These are phyloP conservation scores for Leptestheria dahalacensis DNA, from an alignment of 1,140 invertebrate species.

Conservation along the genomic window DNA sequence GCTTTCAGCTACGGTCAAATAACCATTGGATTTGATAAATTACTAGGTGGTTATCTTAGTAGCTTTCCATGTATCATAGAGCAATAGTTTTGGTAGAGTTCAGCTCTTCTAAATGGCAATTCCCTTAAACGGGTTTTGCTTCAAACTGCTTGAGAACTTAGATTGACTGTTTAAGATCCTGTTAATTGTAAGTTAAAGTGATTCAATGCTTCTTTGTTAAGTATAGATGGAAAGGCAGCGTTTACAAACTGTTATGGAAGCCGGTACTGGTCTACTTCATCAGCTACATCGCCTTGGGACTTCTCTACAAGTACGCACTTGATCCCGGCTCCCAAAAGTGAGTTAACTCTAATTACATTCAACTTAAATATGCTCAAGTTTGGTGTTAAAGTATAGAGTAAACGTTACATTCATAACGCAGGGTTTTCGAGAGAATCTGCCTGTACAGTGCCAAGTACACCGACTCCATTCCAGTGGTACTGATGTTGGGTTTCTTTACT, in stretches of 20 bases:
- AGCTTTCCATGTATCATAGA: too few species aligned
- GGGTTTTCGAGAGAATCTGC: background rate
- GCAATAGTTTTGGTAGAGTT: too few species aligned
- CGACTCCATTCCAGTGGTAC: conserved; percentile 10
- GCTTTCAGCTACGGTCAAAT: too few species aligned
- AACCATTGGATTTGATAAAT: too few species aligned
- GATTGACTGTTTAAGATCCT: too few species aligned
- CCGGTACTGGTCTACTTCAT: conserved; percentile 11
- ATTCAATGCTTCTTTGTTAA: too few species aligned
- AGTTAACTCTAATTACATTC: background rate
- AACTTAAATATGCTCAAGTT: background rate
- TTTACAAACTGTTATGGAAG: conserved; percentile 10
- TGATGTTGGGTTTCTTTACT: conserved; percentile 14
- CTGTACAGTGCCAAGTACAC: conserved; percentile 10
- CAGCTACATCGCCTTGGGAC: background rate
- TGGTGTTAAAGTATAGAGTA: background rate
- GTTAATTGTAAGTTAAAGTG: too few species aligned
- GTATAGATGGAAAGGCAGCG: conserved; percentile 14
- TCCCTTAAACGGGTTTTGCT: too few species aligned
- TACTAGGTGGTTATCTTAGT: too few species aligned
- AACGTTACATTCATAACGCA: background rate
- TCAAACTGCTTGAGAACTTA: too few species aligned
- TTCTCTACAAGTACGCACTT: conserved; percentile 12
- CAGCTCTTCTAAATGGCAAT: too few species aligned
- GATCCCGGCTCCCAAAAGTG: background rate